Evolutionary conservation across 64 coral and sea anemone genomes (phyloP).

Genomic region (Stichodactyla helianthus): DNA sequence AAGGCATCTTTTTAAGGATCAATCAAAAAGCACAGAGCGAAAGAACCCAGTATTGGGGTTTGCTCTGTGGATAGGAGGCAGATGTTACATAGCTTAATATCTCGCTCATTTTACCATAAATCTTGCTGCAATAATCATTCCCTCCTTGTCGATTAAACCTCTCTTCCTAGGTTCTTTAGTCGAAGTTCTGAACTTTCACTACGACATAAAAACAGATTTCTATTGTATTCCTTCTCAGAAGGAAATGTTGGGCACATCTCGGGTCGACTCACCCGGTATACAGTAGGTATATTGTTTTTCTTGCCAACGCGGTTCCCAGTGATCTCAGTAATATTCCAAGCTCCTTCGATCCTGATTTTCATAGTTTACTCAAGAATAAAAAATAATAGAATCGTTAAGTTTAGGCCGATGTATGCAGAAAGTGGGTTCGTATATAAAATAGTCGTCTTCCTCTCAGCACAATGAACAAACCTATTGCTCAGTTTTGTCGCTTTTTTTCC

Average conservation of each 20-base stretch:
- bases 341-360: not conserved
- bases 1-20: not conserved
- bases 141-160: not conserved
- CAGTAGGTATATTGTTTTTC: not conserved
- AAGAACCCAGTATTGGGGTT: not conserved
- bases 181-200: not conserved
- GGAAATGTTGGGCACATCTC: not conserved
- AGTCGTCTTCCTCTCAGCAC: not conserved
- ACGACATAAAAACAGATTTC: not conserved
- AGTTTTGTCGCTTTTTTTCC: not conserved
- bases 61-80: conserved; percentile 9
- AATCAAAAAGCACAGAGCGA: conserved; percentile 8
- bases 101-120: not conserved
- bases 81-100: conserved; percentile 17
- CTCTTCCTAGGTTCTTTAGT: not conserved
- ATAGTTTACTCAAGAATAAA: not conserved
- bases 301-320: not conserved
- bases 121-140: not conserved
- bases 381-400: not conserved
- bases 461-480: not conserved
- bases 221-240: not conserved
- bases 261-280: not conserved
- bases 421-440: not conserved
- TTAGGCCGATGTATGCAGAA: not conserved
- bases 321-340: not conserved